Evolutionary conservation across 2,113 vertebrate species (phyloP), one percentile per base, ranked within the genome.

Genomic region (Typhlomys cinereus): DNA sequence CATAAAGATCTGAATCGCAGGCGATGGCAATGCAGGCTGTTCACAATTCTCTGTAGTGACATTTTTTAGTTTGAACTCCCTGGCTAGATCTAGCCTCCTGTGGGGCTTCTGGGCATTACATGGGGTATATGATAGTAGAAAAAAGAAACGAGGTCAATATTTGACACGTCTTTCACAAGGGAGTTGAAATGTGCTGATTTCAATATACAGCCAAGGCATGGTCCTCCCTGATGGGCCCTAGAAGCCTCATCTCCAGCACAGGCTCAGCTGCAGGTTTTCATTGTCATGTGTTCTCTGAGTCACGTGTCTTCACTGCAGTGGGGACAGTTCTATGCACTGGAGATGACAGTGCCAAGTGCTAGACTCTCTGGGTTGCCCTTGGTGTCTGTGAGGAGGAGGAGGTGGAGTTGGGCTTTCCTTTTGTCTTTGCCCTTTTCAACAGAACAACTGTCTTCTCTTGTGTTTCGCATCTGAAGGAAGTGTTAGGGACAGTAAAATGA

Each of bases 381-480:
- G 48, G 31, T 36, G 18, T 18, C 48, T 90, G 29, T 66, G 39
- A 39, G n/a, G 50, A 62, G 25, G 34, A 36, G 25, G 66, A 15
- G 20, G 11, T 34, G 39, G 18, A 41, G 25, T 66, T 18, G 25
- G 4, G 7, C 46, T 93, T 66, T 61, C 54, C 23, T 44, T 59
- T 78, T 74, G 57, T 2, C 4, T 34, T 92, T 41, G 34, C 14
- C 9, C 17, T 31, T 82, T 91, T 89, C 6, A 57, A 76, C 20
- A 73, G 36, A 92, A 21, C 10, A 86, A 17, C 29, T 75, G 67
- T 41, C 10, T 69, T n/a, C 62, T 71, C 59, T 78, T 44, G 31
- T 91, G 41, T 69, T 92, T 94, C 83, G 20, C 88, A 61, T 80
- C 80, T 54, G 39, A 93, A 89, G 78, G 59, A 83, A 71, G 41